Base-by-base conservation (phyloP, 2,797 vertebrate species). In the Argentina silus region DNA sequence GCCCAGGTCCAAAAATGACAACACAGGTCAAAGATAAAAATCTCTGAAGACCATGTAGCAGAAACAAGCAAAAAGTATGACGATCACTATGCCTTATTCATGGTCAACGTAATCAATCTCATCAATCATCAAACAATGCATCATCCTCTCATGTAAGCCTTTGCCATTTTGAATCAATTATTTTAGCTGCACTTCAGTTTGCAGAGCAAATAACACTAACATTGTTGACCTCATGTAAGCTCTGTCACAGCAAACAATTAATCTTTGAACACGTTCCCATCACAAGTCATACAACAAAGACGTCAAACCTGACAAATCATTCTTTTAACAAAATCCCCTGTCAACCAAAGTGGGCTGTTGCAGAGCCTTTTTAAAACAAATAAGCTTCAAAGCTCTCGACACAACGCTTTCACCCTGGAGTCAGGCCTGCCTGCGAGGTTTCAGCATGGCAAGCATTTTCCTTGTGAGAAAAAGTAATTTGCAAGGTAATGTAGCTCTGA, bases 1-100 rank as follows among this genome's bases (percentile, higher is more conserved):
- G 85, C 80, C 47, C 64, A 75, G 27, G 67, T 61, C 79, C 81
- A 82, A 55, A 64, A 74, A 80, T 50, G 78, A 76, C 53, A 76
- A 67, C 68, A 56, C 19, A 14, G 68, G 75, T 60, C 74, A 72
- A 78, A 82, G 78, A 83, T 57, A 83, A 73, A 83, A 59, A 62
- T 72, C 74, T 77, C 73, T 76, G 15, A 63, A 56, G 3, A 10
- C 60, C 19, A 27, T 27, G 12, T 2, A 53, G 11, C 64, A 63
- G 67, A 78, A 65, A 73, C 21, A 67, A 59, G 62, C 0, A 53
- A 57, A 48, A 45, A 44, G n/a, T n/a, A 7, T 50, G 61, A 62
- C 64, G 23, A 73, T 12, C 17, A 67, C 19, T 65, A 36, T 69
- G 65, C 12, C 42, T 12, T 50, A 47, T 4, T 7, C n/a, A 7